Evolutionary conservation across 2,888 invertebrate species (phyloP), one percentile per base, ranked within the genome.

Genomic region (Orthonychiurus folsomi): DNA sequence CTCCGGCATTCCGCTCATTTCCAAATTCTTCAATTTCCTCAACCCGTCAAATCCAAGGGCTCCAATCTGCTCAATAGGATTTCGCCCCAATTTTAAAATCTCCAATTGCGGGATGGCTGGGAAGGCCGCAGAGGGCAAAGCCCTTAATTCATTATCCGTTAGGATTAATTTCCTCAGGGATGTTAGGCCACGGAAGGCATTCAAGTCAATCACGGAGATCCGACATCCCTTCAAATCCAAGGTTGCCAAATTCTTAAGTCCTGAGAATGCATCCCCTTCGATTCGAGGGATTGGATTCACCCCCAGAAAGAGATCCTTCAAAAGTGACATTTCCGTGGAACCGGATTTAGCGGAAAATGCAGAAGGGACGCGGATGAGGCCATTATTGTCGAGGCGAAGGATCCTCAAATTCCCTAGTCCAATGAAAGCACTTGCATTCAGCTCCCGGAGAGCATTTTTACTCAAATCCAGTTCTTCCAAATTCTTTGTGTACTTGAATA

Each of bases 401-500:
- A 90, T 86, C 66, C 89, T 81, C 62, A 92, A 79, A n/a, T 87
- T 85, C 2, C 82, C 80, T 59, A 92, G 77, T 1, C 88, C 89
- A 59, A 86, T 84, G 73, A 92, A 88, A 1, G 90, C 88, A 67
- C 82, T 82, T 0, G 85, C 82, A 74, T 90, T 89, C 55, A 92
- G 86, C 73, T 84, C 83, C 21, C 86, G 85, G 75, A 92, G 89
- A 73, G 89, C 83, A 76, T 92, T 91, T 56, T 63, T 86, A 20
- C 90, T 90, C 65, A 92, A 80, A 79, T 92, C 90, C 59, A 92
- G 80, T 77, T 92, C 91, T 75, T 89, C 89, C 70, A 92, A 80
- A 76, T 86, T 86, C 1, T 84, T 82, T 70, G 91, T 79, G 50
- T 86, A 84, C 0, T 85, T 80, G 76, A 92, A 92, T 18, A 88